phyloP scores from a whole-genome alignment of 2,797 vertebrate species.

The Scolopax bukidnonensis region DNA sequence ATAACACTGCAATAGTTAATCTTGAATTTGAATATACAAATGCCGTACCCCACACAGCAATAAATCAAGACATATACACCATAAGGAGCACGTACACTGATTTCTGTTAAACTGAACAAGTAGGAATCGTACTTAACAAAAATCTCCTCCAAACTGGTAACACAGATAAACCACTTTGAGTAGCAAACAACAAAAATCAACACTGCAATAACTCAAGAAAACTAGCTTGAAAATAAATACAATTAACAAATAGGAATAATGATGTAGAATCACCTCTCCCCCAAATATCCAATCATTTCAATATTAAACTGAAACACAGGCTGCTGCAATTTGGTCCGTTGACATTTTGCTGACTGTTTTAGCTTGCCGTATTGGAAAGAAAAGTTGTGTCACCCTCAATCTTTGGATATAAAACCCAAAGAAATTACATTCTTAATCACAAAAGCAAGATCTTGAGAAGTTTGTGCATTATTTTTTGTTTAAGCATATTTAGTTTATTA shows the following conservation, averaged over 20 bases:
- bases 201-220: not conserved
- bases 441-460: conserved; percentile 42
- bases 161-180: not conserved
- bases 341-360: not conserved
- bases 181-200: not conserved
- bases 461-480: not conserved
- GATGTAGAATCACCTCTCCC: not conserved
- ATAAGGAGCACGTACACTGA: not conserved
- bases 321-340: conserved; percentile 24
- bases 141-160: not conserved
- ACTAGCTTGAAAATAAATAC: not conserved
- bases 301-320: not conserved
- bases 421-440: conserved; percentile 25
- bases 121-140: not conserved
- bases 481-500: conserved; percentile 1
- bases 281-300: not conserved
- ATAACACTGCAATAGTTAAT: conserved; percentile 26
- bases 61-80: conserved; percentile 12
- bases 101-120: not conserved
- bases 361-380: not conserved
- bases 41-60: not conserved
- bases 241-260: not conserved
- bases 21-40: conserved; percentile 27
- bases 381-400: not conserved
- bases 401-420: not conserved